Evolutionary conservation across 2,888 invertebrate species (phyloP), one percentile per base, ranked within the genome.

Genomic region (Xestia sexstrigata): DNA sequence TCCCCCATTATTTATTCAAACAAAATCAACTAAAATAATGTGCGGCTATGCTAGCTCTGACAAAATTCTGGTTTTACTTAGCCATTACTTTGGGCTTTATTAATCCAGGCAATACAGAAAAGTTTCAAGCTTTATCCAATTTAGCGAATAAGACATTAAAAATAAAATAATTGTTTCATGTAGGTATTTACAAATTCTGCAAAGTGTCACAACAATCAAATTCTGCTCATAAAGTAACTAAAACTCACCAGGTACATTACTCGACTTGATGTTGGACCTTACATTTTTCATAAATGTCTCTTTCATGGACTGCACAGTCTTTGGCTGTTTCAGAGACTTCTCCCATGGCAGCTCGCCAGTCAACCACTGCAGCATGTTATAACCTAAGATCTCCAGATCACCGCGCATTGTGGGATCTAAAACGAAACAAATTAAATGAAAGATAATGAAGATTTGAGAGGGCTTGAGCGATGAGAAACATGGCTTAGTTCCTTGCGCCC

Each of bases 351-450:
- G 95, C 81, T 97, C 96, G 0, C 98, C 98, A 42, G 98, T 98
- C 63, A 99, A 91, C 99, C 99, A 99, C 90, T 99, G 98, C 63
- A 99, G 97, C 92, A 99, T 97, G 95, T 99, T 99, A 93, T 99
- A 99, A 1, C 98, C 99, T 8, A 99, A 97, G 86, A 99, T 99
- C 96, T 99, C 99, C 30, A 99, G 95, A 94, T 99, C 99, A 0
- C 99, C 98, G 66, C 99, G 97, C 97, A 98, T 98, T 23, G 99
- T 99, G 52, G 98, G 96, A 68, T 98, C 98, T 97, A 94, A 2
- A 86, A 82, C 5, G 26, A 30, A 30, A 20, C 9, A 20, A 60
- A 60, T 9, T 58, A 26, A 58, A 26, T 58, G 13, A 26, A 15
- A 58, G 52, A 23, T 52, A n/a, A 1, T 52, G 23, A 23, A 3